Percentiles rank a stretch among this genome's conserved stretches.
Evolutionary conservation across 2,888 invertebrate species (phyloP).

Genomic region (Dorcus parallelipipedus): DNA sequence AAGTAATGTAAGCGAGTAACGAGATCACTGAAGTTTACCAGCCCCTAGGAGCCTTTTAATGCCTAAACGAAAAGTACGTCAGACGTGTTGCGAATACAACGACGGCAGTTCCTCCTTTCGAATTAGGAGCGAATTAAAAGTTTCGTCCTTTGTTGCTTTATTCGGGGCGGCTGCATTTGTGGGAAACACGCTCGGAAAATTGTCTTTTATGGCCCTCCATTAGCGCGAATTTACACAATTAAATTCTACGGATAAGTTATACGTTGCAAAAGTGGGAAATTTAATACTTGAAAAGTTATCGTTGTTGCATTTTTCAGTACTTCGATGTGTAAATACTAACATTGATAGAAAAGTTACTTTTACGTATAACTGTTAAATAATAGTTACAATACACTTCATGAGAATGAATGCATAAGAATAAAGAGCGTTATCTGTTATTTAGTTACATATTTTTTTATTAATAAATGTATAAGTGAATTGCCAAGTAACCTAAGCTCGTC

Average conservation of each 20-base stretch:
- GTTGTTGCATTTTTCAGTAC: no score
- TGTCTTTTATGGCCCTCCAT: neutral
- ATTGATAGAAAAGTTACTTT: no score
- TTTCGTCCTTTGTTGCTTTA: slow-evolving; percentile 5
- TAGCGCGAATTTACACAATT: neutral
- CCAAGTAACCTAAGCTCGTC: no score
- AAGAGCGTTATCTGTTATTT: no score
- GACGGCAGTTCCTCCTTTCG: slow-evolving; percentile 9
- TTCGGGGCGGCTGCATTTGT: neutral
- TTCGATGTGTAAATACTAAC: no score
- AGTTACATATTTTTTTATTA: no score
- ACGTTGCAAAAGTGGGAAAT: no score
- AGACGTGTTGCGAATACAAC: slow-evolving; percentile 20
- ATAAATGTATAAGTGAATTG: no score
- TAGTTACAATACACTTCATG: no score
- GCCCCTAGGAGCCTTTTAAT: slow-evolving; percentile 34
- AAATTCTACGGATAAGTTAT: neutral
- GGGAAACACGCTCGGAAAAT: neutral
- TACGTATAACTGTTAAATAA: no score
- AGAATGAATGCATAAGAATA: no score
- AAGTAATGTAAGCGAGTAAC: slow-evolving; percentile 35
- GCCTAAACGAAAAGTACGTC: slow-evolving; percentile 20
- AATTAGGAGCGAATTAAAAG: slow-evolving; percentile 20
- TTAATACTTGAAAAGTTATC: no score
- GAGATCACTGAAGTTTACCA: slow-evolving; percentile 37